phyloP scores from a whole-genome alignment of 2,888 invertebrate genomes.

The Sturmia bella region DNA sequence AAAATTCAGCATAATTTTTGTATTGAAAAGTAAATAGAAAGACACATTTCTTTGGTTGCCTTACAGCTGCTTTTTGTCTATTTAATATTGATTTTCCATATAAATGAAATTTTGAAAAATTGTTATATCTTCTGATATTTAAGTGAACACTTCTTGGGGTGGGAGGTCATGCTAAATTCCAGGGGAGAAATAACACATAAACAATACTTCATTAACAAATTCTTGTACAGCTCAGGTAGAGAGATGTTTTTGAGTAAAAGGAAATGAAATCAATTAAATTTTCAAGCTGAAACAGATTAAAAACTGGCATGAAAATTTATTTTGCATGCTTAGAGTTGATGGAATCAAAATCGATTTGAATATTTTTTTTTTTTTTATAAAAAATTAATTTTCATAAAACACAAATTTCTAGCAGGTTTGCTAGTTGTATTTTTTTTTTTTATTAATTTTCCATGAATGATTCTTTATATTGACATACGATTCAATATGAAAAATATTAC shows the following conservation, averaged over 20 bases:
- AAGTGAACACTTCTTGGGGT: neutral
- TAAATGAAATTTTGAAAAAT: slow-evolving; percentile 21
- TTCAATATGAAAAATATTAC: too few relatives aligned
- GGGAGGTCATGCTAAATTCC: slow-evolving; percentile 52
- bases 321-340: too few relatives aligned
- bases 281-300: too few relatives aligned
- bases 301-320: too few relatives aligned
- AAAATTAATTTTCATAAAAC: too few relatives aligned
- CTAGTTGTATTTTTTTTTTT: too few relatives aligned
- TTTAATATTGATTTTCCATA: slow-evolving; percentile 22
- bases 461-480: too few relatives aligned
- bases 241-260: slow-evolving; percentile 32
- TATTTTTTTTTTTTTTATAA: too few relatives aligned
- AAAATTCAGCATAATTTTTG: neutral
- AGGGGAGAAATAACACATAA: neutral
- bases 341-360: too few relatives aligned
- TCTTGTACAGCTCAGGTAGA: neutral
- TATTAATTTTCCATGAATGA: too few relatives aligned
- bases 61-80: slow-evolving; percentile 58
- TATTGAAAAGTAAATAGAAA: neutral
- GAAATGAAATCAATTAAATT: slow-evolving; percentile 47
- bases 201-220: slow-evolving; percentile 27
- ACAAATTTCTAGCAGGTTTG: too few relatives aligned
- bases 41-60: neutral
- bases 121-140: slow-evolving; percentile 4